A percentile compares a stretch with the other conserved stretches of the same genome.
Evolutionary conservation across 2,888 invertebrate species (phyloP).

Genomic region (Chorisops tibialis): DNA sequence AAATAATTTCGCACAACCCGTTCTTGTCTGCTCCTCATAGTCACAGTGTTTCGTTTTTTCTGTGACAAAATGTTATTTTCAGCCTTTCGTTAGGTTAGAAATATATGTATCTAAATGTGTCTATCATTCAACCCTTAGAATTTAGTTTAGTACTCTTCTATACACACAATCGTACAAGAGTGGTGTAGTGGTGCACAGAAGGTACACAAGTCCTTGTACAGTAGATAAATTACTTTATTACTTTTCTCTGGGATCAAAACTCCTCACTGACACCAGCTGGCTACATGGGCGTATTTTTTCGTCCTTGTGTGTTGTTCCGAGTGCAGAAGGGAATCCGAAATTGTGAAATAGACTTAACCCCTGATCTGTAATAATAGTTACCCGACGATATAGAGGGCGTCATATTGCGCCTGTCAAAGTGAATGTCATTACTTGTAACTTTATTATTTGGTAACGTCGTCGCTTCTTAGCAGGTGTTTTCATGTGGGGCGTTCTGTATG

Average conservation of each 20-base stretch:
- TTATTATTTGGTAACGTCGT: conserved; percentile 20
- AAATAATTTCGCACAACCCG: conserved; percentile 14
- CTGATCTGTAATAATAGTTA: conserved; percentile 31
- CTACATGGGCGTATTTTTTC: conserved; percentile 14
- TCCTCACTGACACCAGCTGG: conserved; percentile 27
- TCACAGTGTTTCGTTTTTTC: background rate
- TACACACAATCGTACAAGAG: background rate
- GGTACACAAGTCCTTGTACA: conserved; percentile 14
- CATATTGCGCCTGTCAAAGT: conserved; percentile 26
- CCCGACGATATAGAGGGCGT: conserved; percentile 26
- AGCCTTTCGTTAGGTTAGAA: background rate
- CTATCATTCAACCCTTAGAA: conserved; percentile 22
- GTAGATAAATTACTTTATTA: conserved; percentile 32
- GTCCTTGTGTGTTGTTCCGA: background rate
- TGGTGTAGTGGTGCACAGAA: conserved; percentile 1
- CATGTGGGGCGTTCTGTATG: background rate
- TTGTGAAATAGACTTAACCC: conserved; percentile 26
- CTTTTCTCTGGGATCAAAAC: conserved; percentile 24
- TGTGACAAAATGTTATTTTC: background rate
- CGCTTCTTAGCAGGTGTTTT: conserved; percentile 6
- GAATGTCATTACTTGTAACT: conserved; percentile 27
- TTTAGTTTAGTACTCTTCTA: conserved; percentile 2
- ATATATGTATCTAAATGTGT: conserved; percentile 21
- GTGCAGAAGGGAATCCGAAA: conserved; percentile 9
- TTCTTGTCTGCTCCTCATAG: conserved; percentile 1